Base-by-base conservation (phyloP, 2,113 vertebrate genomes). In the Equus quagga region DNA sequence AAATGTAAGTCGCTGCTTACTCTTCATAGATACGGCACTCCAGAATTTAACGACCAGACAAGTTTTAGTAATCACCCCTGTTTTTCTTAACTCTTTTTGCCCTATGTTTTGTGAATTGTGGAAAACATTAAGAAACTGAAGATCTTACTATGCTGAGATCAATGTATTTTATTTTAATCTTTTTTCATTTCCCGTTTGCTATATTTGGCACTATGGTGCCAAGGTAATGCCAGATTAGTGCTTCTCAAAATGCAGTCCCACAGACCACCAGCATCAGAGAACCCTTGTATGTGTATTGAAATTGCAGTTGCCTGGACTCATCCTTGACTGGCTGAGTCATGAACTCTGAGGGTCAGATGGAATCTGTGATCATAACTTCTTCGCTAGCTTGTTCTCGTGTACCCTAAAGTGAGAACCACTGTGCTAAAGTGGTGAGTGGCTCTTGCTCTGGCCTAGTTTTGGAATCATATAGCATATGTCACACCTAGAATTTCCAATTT, bases 1-100 rank as follows among this genome's bases (percentile, higher is more conserved):
- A 99, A 99, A 98, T 99, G 99, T 99, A 98, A 99, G 99, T 99
- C 33, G 51, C 60, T 54, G 44, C 21, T 33, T 14, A 17, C 9
- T 4, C 11, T 75, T 4, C 0, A 0, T 14, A 5, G 46, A 67
- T 33, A 44, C 8, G 3, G 3, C 79, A 31, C 58, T 73, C 69
- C 10, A 51, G 82, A 46, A 28, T 33, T 65, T 65, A 76, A 72
- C 31, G 33, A 2, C n/a, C n/a, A 80, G 64, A 90, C 49, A 44
- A 14, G 6, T 26, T 31, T 73, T 26, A 49, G n/a, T 2, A 8
- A 36, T 18, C 13, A 5, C 11, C 3, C n/a, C 23, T 49, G 31
- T 44, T 49, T 72, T 46, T 33, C 65, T 65, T 31, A 88, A 62
- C 31, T 86, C 54, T 41, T 70, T 75, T 87, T n/a, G 2, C 14